Percentiles rank a stretch among this genome's conserved stretches.
These are phyloP conservation scores for Ephydatia muelleri DNA, from an alignment of 37 sponge, comb jelly and placozoan genomes.

Conservation along the genomic window DNA sequence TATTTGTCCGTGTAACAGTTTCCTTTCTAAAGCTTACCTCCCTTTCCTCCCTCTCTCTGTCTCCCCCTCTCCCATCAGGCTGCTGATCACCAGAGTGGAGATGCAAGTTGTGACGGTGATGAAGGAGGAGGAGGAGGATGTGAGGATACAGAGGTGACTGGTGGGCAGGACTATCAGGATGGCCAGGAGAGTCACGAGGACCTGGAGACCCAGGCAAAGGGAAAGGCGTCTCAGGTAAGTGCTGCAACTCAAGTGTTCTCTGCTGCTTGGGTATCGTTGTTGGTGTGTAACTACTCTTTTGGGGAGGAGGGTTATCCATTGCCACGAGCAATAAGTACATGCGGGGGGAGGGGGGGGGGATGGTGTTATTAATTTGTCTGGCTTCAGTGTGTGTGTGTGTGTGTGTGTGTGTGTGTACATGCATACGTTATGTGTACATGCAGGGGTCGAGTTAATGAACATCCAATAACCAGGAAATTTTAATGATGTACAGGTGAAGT, in stretches of 20 bases:
- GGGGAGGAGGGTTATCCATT: not conserved
- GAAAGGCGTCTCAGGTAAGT: not conserved
- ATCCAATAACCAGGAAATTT: no score
- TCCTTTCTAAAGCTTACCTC: no score
- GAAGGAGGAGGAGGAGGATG: constrained; percentile 23
- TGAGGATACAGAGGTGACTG: constrained; percentile 10
- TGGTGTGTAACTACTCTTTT: not conserved
- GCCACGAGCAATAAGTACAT: no score
- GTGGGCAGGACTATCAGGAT: not conserved
- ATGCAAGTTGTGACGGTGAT: constrained; percentile 50
- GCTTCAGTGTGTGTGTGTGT: no score
- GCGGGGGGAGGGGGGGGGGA: no score
- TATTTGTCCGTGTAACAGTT: no score
- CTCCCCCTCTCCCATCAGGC: not conserved
- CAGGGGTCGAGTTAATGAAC: no score
- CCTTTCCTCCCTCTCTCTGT: no score
- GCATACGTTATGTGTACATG: no score
- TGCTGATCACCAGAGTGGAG: constrained; percentile 28
- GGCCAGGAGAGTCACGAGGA: not conserved
- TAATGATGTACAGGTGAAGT: no score
- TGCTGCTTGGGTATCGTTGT: constrained; percentile 6
- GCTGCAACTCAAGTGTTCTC: not conserved
- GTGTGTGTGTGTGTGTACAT: no score
- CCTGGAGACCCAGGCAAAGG: not conserved
- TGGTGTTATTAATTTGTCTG: no score